Conservation (phyloP, 2,888 invertebrate species). For the Epinotia demarniana region DNA sequence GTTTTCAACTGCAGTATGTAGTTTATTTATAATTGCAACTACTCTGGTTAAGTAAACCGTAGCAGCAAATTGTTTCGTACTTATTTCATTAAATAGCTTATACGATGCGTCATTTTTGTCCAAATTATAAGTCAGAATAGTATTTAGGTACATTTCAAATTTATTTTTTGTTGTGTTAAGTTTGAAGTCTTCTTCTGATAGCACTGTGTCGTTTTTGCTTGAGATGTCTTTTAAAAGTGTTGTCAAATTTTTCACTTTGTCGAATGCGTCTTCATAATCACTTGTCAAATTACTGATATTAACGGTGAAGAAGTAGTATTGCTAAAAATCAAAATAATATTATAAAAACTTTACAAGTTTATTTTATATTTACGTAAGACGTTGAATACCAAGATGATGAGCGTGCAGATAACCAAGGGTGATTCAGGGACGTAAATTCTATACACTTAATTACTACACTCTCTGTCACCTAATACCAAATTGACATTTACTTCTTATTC, state of each 20-base stretch:
- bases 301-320: conserved; percentile 72
- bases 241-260: conserved; percentile 58
- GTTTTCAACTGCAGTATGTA: conserved; percentile 58
- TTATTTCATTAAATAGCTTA: conserved; percentile 63
- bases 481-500: too few species aligned
- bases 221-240: conserved; percentile 58
- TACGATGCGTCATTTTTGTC: conserved; percentile 62
- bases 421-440: too few species aligned
- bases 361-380: too few species aligned
- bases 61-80: conserved; percentile 65
- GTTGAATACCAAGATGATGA: too few species aligned
- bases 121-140: conserved; percentile 64
- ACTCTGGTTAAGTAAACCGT: conserved; percentile 69
- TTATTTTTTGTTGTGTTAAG: conserved; percentile 61
- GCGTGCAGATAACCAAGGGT: too few species aligned
- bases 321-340: conserved; percentile 59
- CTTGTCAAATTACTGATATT: conserved; percentile 66
- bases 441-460: too few species aligned
- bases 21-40: conserved; percentile 66
- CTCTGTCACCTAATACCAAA: too few species aligned
- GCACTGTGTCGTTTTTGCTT: conserved; percentile 57
- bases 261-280: conserved; percentile 64
- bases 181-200: conserved; percentile 56
- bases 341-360: not conserved
- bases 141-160: conserved; percentile 62